These are phyloP conservation scores for Pecten maximus DNA, from an alignment of 2,888 invertebrate species.

Conservation along the genomic window DNA sequence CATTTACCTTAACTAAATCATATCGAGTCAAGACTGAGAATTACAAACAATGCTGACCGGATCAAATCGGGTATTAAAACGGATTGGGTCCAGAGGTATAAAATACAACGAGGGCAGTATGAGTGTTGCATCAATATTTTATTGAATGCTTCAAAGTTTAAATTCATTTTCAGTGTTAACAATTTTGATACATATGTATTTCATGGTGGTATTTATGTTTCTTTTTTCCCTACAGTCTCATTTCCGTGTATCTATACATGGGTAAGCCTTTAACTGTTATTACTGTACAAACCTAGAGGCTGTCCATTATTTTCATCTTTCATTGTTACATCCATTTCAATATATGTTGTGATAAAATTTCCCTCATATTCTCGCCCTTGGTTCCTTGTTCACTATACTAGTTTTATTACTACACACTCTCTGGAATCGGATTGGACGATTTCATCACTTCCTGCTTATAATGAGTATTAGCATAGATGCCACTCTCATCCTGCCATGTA, in stretches of 20 bases:
- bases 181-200: neutral
- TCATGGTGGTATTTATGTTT: neutral
- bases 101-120: too few species aligned
- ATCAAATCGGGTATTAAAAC: too few species aligned
- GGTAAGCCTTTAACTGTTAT: neutral
- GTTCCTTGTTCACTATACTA: neutral
- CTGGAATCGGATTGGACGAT: conserved; percentile 71
- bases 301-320: neutral
- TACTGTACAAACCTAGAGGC: neutral
- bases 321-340: neutral
- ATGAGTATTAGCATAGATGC: conserved; percentile 80
- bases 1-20: too few species aligned
- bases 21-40: too few species aligned
- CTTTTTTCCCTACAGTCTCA: neutral
- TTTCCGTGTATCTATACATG: neutral
- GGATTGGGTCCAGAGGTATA: too few species aligned
- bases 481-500: conserved; percentile 82
- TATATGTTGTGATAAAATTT: neutral
- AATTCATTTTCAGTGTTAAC: neutral
- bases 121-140: too few species aligned
- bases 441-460: conserved; percentile 74
- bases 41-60: too few species aligned
- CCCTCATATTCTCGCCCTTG: neutral
- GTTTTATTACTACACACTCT: conserved; percentile 47
- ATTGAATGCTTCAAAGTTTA: neutral